phyloP scores from a whole-genome alignment of 2,113 vertebrate species.

The Leiothrix lutea region DNA sequence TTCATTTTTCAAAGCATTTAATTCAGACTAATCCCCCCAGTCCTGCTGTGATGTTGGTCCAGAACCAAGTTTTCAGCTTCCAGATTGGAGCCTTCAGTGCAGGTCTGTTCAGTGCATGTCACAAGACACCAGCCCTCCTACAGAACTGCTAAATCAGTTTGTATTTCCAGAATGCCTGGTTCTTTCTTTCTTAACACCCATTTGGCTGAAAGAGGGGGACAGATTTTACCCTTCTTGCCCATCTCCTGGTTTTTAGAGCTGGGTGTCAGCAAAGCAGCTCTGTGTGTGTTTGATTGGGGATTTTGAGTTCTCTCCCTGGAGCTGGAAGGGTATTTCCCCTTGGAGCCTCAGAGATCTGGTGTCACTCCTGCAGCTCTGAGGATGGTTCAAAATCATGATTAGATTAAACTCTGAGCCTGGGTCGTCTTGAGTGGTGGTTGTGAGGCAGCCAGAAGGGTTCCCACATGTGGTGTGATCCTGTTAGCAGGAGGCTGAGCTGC shows the following conservation, averaged over 20 bases:
- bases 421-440: not conserved
- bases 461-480: not conserved
- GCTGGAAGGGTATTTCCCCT: not conserved
- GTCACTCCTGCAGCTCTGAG: not conserved
- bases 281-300: not conserved
- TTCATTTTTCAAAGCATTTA: conserved; percentile 4
- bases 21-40: not conserved
- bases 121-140: not conserved
- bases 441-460: not conserved
- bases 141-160: conserved; percentile 8
- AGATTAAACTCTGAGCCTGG: not conserved
- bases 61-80: conserved; percentile 1
- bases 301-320: not conserved
- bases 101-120: not conserved
- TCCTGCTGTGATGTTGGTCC: conserved; percentile 24
- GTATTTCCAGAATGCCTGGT: not conserved
- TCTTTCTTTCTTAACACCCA: not conserved
- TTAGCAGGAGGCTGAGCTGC: not conserved
- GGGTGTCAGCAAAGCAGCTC: not conserved
- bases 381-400: not conserved
- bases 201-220: not conserved
- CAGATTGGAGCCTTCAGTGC: not conserved
- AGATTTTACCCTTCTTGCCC: not conserved
- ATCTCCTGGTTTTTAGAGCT: not conserved
- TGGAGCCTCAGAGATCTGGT: not conserved